Conservation (phyloP, 2,113 vertebrate genomes). For the Triplophysa siluroides region DNA sequence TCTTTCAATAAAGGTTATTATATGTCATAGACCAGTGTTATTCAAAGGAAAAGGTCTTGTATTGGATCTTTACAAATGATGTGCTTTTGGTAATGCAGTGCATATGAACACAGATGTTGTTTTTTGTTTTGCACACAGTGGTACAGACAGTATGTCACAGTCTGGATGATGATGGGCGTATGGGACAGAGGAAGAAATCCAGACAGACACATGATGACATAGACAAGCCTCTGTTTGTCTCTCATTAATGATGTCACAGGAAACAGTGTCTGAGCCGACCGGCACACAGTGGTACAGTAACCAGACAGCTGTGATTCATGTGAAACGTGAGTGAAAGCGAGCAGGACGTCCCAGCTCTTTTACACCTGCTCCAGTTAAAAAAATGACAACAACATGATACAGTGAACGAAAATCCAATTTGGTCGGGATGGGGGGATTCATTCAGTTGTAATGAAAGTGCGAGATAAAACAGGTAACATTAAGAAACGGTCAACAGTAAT, state of each 20-base stretch:
- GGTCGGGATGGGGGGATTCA: too few species aligned
- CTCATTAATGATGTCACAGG: conserved; percentile 33
- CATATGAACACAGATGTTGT: not conserved
- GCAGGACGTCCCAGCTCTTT: too few species aligned
- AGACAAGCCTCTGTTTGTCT: conserved; percentile 32
- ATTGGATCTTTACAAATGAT: not conserved
- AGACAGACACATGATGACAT: conserved; percentile 45
- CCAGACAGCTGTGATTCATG: conserved; percentile 24
- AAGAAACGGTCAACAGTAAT: not conserved
- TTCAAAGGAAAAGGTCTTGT: too few species aligned
- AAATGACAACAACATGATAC: too few species aligned
- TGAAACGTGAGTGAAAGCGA: not conserved
- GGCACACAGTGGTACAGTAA: conserved; percentile 43
- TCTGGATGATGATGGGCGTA: not conserved
- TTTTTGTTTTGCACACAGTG: conserved; percentile 9
- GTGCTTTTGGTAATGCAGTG: not conserved
- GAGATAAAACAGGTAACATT: too few species aligned
- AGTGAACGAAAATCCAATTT: too few species aligned
- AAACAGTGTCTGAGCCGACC: conserved; percentile 32
- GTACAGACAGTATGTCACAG: conserved; percentile 37
- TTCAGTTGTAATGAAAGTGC: too few species aligned
- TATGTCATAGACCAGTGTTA: too few species aligned
- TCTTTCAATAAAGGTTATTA: too few species aligned
- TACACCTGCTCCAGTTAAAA: too few species aligned
- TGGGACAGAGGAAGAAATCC: conserved; percentile 37